These are phyloP conservation scores for Drosophila silvestris DNA, from an alignment of 2,888 invertebrate genomes.

Conservation along the genomic window DNA sequence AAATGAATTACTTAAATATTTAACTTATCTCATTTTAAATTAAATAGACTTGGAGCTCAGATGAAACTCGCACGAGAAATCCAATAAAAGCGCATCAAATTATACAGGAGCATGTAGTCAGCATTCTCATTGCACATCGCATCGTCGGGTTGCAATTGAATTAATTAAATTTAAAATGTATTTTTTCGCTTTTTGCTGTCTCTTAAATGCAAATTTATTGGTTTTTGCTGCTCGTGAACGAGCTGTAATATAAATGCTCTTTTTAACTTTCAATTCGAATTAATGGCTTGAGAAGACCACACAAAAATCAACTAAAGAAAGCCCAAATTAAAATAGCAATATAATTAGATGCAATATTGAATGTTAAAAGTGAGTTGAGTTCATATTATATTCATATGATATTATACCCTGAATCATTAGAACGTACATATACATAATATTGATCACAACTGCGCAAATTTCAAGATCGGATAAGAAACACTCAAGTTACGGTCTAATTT, in stretches of 20 bases:
- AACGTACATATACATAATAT: neutral
- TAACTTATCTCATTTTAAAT: constrained; percentile 6
- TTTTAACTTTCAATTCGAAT: constrained; percentile 24
- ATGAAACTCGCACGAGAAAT: constrained; percentile 4
- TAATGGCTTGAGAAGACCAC: constrained; percentile 40
- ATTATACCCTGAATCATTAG: neutral
- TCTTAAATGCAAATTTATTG: constrained; percentile 52
- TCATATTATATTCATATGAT: neutral
- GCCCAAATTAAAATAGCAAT: neutral
- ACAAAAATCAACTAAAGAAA: constrained; percentile 44
- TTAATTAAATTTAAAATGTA: constrained; percentile 48
- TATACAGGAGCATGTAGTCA: neutral
- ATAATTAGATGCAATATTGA: neutral
- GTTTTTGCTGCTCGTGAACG: constrained; percentile 19
- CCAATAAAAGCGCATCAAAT: constrained; percentile 25
- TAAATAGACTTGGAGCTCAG: neutral
- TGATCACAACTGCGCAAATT: too few species aligned
- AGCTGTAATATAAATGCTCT: constrained; percentile 33
- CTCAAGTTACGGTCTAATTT: too few species aligned
- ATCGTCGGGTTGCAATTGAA: constrained; percentile 49
- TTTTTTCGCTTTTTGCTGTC: constrained; percentile 10
- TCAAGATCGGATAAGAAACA: too few species aligned
- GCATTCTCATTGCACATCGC: constrained; percentile 15
- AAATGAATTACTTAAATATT: constrained; percentile 13
- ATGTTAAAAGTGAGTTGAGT: neutral